These are phyloP conservation scores for Octomys mimax DNA, from an alignment of 2,797 vertebrate genomes.

Conservation along the genomic window DNA sequence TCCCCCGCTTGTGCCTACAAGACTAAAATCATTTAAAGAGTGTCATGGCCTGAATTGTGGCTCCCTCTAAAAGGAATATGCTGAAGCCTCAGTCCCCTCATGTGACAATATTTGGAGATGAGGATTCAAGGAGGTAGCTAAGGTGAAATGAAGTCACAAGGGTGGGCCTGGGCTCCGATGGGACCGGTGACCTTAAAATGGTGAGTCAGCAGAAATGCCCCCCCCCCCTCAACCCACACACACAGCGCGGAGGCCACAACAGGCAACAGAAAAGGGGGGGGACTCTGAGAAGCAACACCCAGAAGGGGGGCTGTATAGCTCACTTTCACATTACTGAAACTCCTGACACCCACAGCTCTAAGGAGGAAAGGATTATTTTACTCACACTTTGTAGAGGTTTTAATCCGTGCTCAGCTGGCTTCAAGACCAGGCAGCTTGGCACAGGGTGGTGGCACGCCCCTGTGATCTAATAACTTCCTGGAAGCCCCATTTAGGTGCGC, in stretches of 20 bases:
- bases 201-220: not conserved
- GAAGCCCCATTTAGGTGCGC: not conserved
- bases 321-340: too few species aligned
- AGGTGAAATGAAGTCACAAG: not conserved
- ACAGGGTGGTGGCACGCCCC: not conserved
- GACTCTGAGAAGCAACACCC: not conserved
- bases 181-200: not conserved
- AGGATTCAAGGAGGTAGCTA: not conserved
- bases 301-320: not conserved
- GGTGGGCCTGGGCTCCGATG: not conserved
- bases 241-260: not conserved
- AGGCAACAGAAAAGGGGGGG: not conserved
- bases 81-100: not conserved
- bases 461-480: not conserved
- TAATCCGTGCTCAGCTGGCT: not conserved
- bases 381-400: not conserved
- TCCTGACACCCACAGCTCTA: not conserved
- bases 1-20: constrained; percentile 3
- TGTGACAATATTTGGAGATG: not conserved
- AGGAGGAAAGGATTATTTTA: not conserved
- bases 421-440: not conserved
- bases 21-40: not conserved
- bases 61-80: not conserved
- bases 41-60: not conserved
- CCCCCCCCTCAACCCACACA: not conserved